These are phyloP conservation scores for Clusia tigrina DNA, from an alignment of 2,888 invertebrate species.

Conservation along the genomic window DNA sequence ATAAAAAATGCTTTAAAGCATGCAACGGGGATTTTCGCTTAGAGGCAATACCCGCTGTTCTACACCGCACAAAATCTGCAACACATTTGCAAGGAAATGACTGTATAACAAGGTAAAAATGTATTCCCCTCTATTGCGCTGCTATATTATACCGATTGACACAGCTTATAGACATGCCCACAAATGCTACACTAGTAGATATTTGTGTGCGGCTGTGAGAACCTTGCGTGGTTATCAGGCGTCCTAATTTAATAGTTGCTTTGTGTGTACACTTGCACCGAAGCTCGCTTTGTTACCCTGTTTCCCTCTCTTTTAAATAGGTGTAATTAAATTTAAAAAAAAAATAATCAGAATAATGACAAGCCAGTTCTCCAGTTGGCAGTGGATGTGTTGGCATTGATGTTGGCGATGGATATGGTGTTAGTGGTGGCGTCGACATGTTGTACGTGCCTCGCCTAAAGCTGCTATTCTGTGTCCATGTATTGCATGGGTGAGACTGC, in stretches of 20 bases:
- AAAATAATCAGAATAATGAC: slow-evolving; percentile 40
- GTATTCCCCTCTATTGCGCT: slow-evolving; percentile 24
- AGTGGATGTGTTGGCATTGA: slow-evolving; percentile 30
- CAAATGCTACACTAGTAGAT: no score
- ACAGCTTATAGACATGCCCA: slow-evolving; percentile 24
- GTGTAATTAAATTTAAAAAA: slow-evolving; percentile 55
- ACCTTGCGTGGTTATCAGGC: slow-evolving; percentile 45
- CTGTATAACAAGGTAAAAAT: slow-evolving; percentile 32
- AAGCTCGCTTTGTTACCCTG: slow-evolving; percentile 26
- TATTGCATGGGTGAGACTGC: not conserved
- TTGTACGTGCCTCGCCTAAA: slow-evolving; percentile 42
- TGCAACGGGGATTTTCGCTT: slow-evolving; percentile 48
- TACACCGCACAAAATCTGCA: not conserved
- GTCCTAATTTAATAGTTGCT: slow-evolving; percentile 54
- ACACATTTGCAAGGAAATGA: not conserved
- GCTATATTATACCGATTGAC: slow-evolving; percentile 23
- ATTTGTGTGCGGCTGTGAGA: not conserved
- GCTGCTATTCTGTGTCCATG: slow-evolving; percentile 12
- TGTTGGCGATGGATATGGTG: slow-evolving; percentile 28
- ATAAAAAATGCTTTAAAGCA: slow-evolving; percentile 52
- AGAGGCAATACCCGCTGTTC: not conserved
- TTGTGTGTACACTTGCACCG: slow-evolving; percentile 39
- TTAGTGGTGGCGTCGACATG: slow-evolving; percentile 19
- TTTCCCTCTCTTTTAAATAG: slow-evolving; percentile 50
- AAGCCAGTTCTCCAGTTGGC: slow-evolving; percentile 31